Percentiles rank a stretch among this genome's conserved stretches.
Evolutionary conservation across 2,888 invertebrate genomes (phyloP).

Genomic region (Ochropleura leucogaster): DNA sequence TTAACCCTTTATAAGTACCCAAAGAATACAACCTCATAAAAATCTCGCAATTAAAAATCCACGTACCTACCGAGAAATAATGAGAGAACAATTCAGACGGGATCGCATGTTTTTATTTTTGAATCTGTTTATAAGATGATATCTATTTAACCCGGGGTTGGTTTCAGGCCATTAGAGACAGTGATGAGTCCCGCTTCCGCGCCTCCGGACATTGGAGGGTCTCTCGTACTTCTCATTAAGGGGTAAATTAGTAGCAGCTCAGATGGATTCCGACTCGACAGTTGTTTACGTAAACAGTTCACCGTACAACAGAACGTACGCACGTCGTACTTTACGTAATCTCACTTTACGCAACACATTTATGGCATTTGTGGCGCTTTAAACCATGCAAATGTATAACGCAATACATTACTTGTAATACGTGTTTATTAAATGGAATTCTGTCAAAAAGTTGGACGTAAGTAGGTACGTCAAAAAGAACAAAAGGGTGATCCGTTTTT

Average conservation of each 20-base stretch:
- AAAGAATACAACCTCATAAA: constrained; percentile 5
- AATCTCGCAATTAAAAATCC: constrained; percentile 58
- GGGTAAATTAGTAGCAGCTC: constrained; percentile 81
- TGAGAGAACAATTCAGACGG: constrained; percentile 59
- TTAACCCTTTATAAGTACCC: not conserved
- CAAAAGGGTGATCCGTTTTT: constrained; percentile 77
- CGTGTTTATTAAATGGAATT: constrained; percentile 42
- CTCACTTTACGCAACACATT: constrained; percentile 64
- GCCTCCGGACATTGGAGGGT: constrained; percentile 83
- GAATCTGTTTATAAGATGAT: constrained; percentile 78
- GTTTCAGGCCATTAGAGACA: constrained; percentile 83
- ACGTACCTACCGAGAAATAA: constrained; percentile 67
- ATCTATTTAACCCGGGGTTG: constrained; percentile 81
- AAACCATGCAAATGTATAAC: constrained; percentile 38
- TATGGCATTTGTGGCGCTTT: constrained; percentile 62
- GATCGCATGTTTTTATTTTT: constrained; percentile 70
- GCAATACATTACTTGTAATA: constrained; percentile 28
- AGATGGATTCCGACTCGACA: constrained; percentile 75
- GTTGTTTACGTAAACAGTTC: constrained; percentile 77
- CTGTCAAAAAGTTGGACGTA: constrained; percentile 58
- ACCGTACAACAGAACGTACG: constrained; percentile 54
- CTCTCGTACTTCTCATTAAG: constrained; percentile 83
- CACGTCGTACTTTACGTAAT: constrained; percentile 68
- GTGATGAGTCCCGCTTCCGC: constrained; percentile 85
- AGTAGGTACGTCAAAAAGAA: constrained; percentile 72